phyloP scores from a whole-genome alignment of 1,140 invertebrate genomes.

The Procambarus clarkii region DNA sequence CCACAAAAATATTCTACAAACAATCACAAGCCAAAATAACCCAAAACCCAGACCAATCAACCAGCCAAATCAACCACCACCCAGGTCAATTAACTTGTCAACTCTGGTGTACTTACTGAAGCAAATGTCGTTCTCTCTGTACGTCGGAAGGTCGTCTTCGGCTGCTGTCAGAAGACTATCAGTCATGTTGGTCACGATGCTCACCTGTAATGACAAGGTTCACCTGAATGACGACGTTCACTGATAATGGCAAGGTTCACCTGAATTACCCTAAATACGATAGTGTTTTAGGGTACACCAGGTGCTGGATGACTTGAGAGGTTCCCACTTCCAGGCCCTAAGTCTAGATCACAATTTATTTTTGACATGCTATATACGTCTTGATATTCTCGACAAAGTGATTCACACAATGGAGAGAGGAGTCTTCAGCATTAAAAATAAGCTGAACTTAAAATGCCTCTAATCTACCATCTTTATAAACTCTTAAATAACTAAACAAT shows the following conservation, averaged over 20 bases:
- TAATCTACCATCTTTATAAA: neutral
- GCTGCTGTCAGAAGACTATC: constrained; percentile 40
- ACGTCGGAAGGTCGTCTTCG: constrained; percentile 15
- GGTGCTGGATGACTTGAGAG: too few species aligned
- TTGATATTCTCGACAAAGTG: too few species aligned
- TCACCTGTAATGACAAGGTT: constrained; percentile 19
- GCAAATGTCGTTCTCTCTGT: constrained; percentile 57
- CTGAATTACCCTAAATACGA: too few species aligned
- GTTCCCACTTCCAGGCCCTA: too few species aligned
- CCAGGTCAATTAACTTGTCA: neutral
- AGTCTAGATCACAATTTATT: too few species aligned
- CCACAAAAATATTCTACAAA: too few species aligned
- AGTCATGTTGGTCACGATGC: constrained; percentile 26
- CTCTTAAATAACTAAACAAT: neutral
- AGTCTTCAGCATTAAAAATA: too few species aligned
- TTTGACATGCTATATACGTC: too few species aligned
- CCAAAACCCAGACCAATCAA: neutral
- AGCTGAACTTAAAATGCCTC: too few species aligned
- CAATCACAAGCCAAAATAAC: neutral
- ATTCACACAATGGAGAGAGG: too few species aligned
- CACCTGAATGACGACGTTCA: neutral
- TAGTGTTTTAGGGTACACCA: too few species aligned
- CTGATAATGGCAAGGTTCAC: neutral
- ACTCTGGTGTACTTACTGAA: constrained; percentile 40
- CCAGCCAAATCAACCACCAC: neutral